Evolutionary conservation across 2,797 vertebrate genomes (phyloP).

Genomic region (Eurystomus glaucurus): DNA sequence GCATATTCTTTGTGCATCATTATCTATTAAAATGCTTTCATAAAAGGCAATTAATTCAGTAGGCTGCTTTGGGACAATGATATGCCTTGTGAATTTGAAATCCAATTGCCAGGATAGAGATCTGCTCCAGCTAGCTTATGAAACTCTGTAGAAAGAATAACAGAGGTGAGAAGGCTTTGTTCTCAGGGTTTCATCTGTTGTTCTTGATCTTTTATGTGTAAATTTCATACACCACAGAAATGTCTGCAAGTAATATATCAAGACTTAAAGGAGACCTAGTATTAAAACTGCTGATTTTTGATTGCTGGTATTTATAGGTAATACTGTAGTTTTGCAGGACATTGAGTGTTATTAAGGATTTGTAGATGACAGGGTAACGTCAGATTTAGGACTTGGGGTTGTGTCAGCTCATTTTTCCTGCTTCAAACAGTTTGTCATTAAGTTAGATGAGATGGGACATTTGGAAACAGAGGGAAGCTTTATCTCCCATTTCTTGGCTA

Average conservation of each 20-base stretch:
- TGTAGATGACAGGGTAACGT: background rate
- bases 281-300: background rate
- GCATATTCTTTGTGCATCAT: background rate
- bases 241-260: background rate
- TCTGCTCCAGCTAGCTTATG: slow-evolving; percentile 30
- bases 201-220: slow-evolving; percentile 34
- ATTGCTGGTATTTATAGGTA: background rate
- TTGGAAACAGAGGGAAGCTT: background rate
- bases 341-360: background rate
- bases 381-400: background rate
- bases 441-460: background rate
- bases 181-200: slow-evolving; percentile 9
- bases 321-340: background rate
- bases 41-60: background rate
- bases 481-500: background rate
- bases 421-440: background rate
- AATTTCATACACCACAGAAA: background rate
- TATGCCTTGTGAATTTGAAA: slow-evolving; percentile 24
- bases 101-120: slow-evolving; percentile 21
- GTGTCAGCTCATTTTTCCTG: background rate
- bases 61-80: slow-evolving; percentile 24
- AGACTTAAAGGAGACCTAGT: background rate
- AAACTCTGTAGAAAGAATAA: background rate
- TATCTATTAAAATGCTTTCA: slow-evolving; percentile 50
- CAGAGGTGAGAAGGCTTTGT: slow-evolving; percentile 47